These are phyloP conservation scores for Diogma glabrata DNA, from an alignment of 2,888 invertebrate species.

Conservation along the genomic window DNA sequence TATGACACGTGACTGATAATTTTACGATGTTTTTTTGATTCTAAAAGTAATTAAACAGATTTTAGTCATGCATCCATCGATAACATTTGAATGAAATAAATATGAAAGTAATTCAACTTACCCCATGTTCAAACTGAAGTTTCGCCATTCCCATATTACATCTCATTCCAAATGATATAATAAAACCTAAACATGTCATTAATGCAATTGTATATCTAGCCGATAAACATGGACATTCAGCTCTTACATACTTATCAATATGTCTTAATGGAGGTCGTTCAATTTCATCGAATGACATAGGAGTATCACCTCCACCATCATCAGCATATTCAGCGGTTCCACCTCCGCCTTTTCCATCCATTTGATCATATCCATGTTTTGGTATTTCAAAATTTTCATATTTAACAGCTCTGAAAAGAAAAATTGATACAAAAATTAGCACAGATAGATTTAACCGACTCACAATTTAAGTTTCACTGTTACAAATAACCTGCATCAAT, in stretches of 20 bases:
- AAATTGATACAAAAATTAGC: no score
- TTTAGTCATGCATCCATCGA: no score
- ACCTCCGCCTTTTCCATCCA: constrained; percentile 30
- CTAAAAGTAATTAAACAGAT: no score
- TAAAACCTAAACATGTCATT: constrained; percentile 78
- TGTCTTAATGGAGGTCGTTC: constrained; percentile 74
- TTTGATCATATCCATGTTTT: constrained; percentile 31
- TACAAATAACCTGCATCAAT: no score
- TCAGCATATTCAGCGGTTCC: constrained; percentile 17
- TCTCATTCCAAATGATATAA: constrained; percentile 95
- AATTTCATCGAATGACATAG: constrained; percentile 70
- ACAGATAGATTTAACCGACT: no score
- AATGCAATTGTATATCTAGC: constrained; percentile 81
- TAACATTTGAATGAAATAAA: no score
- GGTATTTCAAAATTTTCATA: constrained; percentile 32
- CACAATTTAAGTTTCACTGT: no score
- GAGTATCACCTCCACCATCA: constrained; percentile 51
- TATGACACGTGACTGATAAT: no score
- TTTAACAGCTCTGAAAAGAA: constrained; percentile 13
- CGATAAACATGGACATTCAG: constrained; percentile 75
- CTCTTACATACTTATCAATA: constrained; percentile 77
- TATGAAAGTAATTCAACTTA: constrained; percentile 37
- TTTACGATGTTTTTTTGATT: no score
- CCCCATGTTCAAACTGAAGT: constrained; percentile 56
- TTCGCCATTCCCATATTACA: constrained; percentile 99